Evolutionary conservation across 2,113 vertebrate species (phyloP).

Genomic region (Vireo altiloquus): DNA sequence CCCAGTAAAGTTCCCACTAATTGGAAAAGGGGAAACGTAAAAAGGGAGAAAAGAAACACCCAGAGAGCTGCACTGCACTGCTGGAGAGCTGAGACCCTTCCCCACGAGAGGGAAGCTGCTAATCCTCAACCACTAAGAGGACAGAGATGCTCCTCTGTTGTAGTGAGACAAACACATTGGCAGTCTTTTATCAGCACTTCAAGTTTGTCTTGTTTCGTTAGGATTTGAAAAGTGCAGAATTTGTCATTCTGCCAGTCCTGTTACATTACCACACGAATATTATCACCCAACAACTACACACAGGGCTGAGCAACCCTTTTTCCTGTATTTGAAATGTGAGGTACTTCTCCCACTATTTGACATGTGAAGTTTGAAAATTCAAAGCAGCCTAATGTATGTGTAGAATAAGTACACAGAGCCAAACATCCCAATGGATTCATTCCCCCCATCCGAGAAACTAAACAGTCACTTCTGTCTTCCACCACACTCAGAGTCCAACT

Average conservation of each 20-base stretch:
- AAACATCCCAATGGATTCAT: background rate
- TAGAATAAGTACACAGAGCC: background rate
- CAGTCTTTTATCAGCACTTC: background rate
- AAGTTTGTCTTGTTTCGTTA: background rate
- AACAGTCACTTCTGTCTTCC: background rate
- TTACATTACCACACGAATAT: background rate
- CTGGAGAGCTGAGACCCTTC: background rate
- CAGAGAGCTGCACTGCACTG: background rate
- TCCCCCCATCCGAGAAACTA: background rate
- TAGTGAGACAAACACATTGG: background rate
- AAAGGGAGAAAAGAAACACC: background rate
- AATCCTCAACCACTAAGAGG: background rate
- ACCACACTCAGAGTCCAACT: background rate
- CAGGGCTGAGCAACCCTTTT: background rate
- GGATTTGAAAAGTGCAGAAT: background rate
- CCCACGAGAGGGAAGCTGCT: fast-evolving
- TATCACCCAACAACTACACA: background rate
- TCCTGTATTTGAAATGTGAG: background rate
- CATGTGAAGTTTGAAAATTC: background rate
- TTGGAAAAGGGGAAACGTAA: background rate
- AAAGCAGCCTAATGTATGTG: background rate
- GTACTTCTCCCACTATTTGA: background rate
- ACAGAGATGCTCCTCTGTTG: background rate
- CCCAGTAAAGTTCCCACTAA: background rate
- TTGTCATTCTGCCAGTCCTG: background rate